These are phyloP conservation scores for Orchestes rusci DNA, from an alignment of 2,888 invertebrate species.

Conservation along the genomic window DNA sequence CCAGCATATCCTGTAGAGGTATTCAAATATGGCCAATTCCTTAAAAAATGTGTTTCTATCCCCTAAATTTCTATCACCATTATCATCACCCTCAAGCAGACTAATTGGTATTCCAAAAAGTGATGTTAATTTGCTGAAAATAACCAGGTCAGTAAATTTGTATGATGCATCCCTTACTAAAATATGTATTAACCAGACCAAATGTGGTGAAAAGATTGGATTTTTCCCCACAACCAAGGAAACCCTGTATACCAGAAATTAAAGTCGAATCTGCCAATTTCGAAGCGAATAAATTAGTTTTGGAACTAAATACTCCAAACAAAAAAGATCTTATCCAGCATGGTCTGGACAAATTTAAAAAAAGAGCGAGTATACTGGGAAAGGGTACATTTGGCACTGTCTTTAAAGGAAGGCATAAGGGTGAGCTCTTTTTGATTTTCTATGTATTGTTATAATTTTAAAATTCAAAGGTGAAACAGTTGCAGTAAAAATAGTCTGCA, in stretches of 20 bases:
- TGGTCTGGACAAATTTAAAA: slow-evolving; percentile 28
- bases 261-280: slow-evolving; percentile 10
- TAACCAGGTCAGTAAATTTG: too few species aligned
- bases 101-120: too few species aligned
- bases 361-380: slow-evolving; percentile 34
- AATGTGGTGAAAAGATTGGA: slow-evolving; percentile 22
- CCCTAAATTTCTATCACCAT: too few species aligned
- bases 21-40: too few species aligned
- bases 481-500: slow-evolving; percentile 38
- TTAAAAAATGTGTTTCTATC: too few species aligned
- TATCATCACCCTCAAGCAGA: too few species aligned
- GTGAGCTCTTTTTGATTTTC: slow-evolving; percentile 25
- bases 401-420: slow-evolving; percentile 36
- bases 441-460: slow-evolving; percentile 1
- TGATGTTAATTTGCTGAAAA: too few species aligned
- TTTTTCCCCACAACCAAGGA: slow-evolving; percentile 11
- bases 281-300: not conserved
- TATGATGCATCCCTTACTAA: too few species aligned
- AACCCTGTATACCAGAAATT: slow-evolving; percentile 6
- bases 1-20: too few species aligned
- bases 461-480: slow-evolving; percentile 31
- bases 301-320: slow-evolving; percentile 32
- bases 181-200: too few species aligned
- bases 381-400: slow-evolving; percentile 41
- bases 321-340: slow-evolving; percentile 33